Evolutionary conservation across 1,140 invertebrate genomes (phyloP).

Genomic region (Polyergus mexicanus): DNA sequence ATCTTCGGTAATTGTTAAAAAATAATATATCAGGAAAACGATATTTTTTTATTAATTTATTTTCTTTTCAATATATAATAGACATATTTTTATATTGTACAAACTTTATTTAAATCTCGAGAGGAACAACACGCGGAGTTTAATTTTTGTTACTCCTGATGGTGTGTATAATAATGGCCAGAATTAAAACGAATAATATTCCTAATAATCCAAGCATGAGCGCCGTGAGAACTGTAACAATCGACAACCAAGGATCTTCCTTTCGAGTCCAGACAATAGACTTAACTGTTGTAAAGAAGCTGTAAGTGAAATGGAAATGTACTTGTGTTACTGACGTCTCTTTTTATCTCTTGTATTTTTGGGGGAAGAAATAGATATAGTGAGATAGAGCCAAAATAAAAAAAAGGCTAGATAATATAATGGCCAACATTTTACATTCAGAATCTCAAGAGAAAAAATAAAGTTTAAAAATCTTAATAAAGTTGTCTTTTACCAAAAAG

Average conservation of each 20-base stretch:
- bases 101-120: constrained; percentile 4
- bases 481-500: not conserved
- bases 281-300: constrained; percentile 73
- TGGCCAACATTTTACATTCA: no score
- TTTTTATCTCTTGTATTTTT: not conserved
- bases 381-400: not conserved
- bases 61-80: constrained; percentile 14
- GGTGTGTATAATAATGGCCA: constrained; percentile 14
- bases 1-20: no score
- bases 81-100: not conserved
- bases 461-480: no score
- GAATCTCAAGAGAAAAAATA: no score
- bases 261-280: constrained; percentile 62
- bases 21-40: not conserved
- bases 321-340: not conserved
- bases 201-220: constrained; percentile 69
- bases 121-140: not conserved
- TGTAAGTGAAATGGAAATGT: constrained; percentile 65
- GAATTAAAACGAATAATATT: constrained; percentile 67
- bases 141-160: constrained; percentile 41
- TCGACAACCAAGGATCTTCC: constrained; percentile 73
- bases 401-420: not conserved
- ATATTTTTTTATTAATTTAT: not conserved
- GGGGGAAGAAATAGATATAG: not conserved
- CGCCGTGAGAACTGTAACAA: constrained; percentile 76